Conservation (phyloP, 2,797 vertebrate genomes). For the Amblyopsis hoosieri region DNA sequence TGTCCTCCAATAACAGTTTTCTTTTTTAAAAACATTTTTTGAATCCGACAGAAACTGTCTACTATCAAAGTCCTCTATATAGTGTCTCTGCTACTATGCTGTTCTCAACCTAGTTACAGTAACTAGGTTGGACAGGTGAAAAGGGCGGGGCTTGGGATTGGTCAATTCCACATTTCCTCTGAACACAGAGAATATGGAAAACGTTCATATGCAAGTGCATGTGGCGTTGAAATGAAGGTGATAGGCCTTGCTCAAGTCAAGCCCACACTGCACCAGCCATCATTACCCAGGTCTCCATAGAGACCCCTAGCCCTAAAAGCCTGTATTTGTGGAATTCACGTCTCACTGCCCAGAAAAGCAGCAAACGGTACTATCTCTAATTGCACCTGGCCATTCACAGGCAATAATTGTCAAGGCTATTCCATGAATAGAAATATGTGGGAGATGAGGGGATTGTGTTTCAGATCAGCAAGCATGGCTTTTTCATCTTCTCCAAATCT, state of each 20-base stretch:
- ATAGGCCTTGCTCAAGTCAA: conserved; percentile 51
- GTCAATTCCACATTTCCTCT: not conserved
- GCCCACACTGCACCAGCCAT: conserved; percentile 70
- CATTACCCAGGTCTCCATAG: conserved; percentile 81
- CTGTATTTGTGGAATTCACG: conserved; percentile 64
- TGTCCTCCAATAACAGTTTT: no score
- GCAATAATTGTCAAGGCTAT: conserved; percentile 37
- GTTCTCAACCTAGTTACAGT: no score
- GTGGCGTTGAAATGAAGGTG: no score
- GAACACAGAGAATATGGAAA: not conserved
- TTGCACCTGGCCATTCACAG: conserved; percentile 37
- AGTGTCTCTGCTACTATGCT: no score
- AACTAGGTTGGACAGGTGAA: no score
- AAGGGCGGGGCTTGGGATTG: no score
- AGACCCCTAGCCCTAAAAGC: conserved; percentile 70
- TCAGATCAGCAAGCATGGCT: conserved; percentile 33
- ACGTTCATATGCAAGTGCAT: no score
- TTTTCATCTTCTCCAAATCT: conserved; percentile 29
- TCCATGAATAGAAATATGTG: conserved; percentile 35
- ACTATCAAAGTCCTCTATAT: no score
- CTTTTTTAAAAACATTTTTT: no score
- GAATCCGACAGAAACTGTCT: no score
- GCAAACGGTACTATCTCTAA: conserved; percentile 37
- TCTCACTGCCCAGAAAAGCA: conserved; percentile 46
- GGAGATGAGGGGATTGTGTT: conserved; percentile 18